A percentile compares a stretch with the other conserved stretches of the same genome.
phyloP scores from a whole-genome alignment of 2,113 vertebrate genomes.

The Scomber colias region DNA sequence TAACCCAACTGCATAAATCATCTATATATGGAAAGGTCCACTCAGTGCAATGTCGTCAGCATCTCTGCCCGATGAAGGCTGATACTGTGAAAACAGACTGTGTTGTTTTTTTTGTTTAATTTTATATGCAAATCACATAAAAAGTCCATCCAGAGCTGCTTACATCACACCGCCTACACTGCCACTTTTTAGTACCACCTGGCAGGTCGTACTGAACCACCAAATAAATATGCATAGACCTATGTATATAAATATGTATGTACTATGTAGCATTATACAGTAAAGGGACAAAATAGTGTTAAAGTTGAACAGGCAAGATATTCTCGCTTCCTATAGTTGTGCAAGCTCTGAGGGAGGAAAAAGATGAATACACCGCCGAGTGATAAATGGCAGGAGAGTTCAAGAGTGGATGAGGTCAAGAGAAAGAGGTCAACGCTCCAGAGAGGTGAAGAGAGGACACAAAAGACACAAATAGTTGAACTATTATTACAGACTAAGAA shows the following conservation, averaged over 20 bases:
- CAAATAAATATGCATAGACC: too few relatives aligned
- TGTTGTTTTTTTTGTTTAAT: neutral
- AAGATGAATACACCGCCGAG: neutral
- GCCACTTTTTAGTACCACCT: constrained; percentile 4
- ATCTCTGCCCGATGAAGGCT: neutral
- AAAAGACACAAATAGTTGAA: constrained; percentile 7
- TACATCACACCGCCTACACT: constrained; percentile 39
- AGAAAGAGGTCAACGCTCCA: constrained; percentile 62
- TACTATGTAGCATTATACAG: neutral
- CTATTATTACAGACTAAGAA: neutral
- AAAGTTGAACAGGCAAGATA: neutral
- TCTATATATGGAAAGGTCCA: constrained; percentile 18
- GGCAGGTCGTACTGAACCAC: neutral
- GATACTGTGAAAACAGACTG: constrained; percentile 3
- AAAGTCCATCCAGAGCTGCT: constrained; percentile 34
- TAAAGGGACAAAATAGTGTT: too few relatives aligned
- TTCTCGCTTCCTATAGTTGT: neutral
- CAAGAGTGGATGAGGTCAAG: constrained; percentile 47
- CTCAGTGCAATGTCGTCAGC: neutral
- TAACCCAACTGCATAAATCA: constrained; percentile 20
- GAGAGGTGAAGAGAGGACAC: constrained; percentile 32
- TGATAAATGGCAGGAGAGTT: constrained; percentile 34
- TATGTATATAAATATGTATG: neutral
- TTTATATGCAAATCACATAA: constrained; percentile 45
- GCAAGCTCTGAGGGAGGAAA: neutral